phyloP scores from a whole-genome alignment of 2,113 vertebrate species.

The Patagioenas fasciata region DNA sequence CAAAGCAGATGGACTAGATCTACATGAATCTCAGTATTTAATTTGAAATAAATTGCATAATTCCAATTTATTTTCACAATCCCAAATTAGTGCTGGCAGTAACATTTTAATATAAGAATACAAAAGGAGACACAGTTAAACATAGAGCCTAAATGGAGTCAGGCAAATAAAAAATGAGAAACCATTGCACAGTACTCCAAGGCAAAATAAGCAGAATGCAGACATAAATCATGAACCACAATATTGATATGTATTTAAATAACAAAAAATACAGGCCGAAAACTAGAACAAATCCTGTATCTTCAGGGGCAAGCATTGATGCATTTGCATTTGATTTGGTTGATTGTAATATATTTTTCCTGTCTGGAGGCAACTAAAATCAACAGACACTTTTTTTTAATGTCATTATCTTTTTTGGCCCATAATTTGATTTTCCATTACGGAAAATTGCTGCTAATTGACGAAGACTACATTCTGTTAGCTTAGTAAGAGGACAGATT shows the following conservation, averaged over 20 bases:
- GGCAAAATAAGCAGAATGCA: background rate
- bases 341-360: background rate
- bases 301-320: background rate
- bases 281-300: background rate
- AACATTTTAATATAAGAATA: background rate
- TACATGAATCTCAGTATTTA: background rate
- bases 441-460: background rate
- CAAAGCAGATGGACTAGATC: conserved; percentile 9
- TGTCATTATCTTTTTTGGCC: background rate
- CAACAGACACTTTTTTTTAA: background rate
- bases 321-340: background rate
- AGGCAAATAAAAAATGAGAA: background rate
- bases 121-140: background rate
- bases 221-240: background rate
- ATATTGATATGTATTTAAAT: background rate
- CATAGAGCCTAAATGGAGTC: background rate
- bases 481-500: background rate
- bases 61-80: conserved; percentile 2
- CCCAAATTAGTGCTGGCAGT: background rate
- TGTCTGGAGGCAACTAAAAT: background rate
- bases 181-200: background rate
- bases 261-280: background rate
- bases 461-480: background rate
- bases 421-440: background rate
- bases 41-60: conserved; percentile 7